phyloP scores from a whole-genome alignment of 64 coral and sea anemone genomes.

The Pachyseris speciosa region DNA sequence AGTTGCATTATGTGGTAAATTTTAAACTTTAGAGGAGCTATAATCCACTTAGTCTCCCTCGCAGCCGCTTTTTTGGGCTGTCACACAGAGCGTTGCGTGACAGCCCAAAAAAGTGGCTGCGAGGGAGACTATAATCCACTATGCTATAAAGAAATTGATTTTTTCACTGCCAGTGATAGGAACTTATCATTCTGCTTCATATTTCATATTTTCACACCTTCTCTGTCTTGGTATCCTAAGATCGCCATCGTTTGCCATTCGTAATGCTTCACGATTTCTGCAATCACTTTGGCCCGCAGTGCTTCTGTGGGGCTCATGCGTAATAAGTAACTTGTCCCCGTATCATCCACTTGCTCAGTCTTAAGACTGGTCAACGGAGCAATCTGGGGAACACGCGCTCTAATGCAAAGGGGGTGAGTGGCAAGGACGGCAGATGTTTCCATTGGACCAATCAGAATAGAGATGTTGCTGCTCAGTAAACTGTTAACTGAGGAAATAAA shows the following conservation, averaged over 20 bases:
- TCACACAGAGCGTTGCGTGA: too few species aligned
- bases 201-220: neutral
- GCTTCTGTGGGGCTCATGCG: constrained; percentile 54
- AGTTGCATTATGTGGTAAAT: too few species aligned
- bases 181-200: too few species aligned
- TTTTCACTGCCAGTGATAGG: too few species aligned
- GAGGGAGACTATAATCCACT: too few species aligned
- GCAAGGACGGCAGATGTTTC: constrained; percentile 29
- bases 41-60: too few species aligned
- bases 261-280: constrained; percentile 27
- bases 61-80: too few species aligned
- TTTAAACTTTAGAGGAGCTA: too few species aligned
- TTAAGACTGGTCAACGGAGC: constrained; percentile 57
- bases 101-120: too few species aligned
- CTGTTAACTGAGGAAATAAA: constrained; percentile 31
- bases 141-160: too few species aligned
- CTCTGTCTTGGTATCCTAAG: constrained; percentile 24
- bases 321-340: constrained; percentile 18
- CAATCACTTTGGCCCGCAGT: constrained; percentile 45
- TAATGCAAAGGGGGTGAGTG: constrained; percentile 36
- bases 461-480: constrained; percentile 38
- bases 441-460: constrained; percentile 62
- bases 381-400: constrained; percentile 68
- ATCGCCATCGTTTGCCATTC: constrained; percentile 57
- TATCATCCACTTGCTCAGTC: neutral